A percentile compares a stretch with the other conserved stretches of the same genome.
Evolutionary conservation across 2,113 vertebrate genomes (phyloP).

Genomic region (Pachypanchax playfairii): DNA sequence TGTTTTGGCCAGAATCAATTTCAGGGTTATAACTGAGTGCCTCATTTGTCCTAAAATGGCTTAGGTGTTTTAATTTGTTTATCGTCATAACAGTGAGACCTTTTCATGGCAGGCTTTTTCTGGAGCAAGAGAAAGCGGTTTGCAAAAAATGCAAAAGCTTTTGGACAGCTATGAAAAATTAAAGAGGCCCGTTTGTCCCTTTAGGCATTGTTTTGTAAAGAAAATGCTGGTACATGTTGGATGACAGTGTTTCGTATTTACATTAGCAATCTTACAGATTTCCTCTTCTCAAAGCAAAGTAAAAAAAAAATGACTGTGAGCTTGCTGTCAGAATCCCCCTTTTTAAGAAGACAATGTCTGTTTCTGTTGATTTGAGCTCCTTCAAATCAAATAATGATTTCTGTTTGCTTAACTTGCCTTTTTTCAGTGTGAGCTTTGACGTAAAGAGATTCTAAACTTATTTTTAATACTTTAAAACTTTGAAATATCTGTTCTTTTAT

Average conservation of each 20-base stretch:
- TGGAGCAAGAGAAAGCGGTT: constrained; percentile 63
- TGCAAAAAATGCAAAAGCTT: constrained; percentile 68
- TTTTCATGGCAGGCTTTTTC: constrained; percentile 64
- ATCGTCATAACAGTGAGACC: constrained; percentile 65
- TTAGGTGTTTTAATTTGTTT: constrained; percentile 76
- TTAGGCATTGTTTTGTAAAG: constrained; percentile 67
- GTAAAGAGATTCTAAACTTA: constrained; percentile 62
- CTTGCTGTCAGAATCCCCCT: constrained; percentile 53
- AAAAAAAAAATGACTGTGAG: constrained; percentile 58
- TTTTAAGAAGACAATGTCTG: constrained; percentile 55
- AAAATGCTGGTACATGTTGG: constrained; percentile 47
- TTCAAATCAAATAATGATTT: constrained; percentile 76
- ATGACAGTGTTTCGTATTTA: constrained; percentile 64
- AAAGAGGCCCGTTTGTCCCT: constrained; percentile 69
- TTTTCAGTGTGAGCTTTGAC: constrained; percentile 71
- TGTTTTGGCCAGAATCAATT: constrained; percentile 75
- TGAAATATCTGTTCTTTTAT: constrained; percentile 68
- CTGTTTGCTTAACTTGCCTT: constrained; percentile 57
- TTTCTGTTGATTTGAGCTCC: constrained; percentile 62
- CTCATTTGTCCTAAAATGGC: constrained; percentile 67
- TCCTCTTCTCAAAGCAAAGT: constrained; percentile 61
- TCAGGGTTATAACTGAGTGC: constrained; percentile 77
- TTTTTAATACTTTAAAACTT: constrained; percentile 69
- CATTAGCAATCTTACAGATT: constrained; percentile 61
- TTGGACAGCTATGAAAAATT: constrained; percentile 73